Base-by-base conservation (phyloP, 92 coral and sea anemone species). In the Metridium senile region DNA sequence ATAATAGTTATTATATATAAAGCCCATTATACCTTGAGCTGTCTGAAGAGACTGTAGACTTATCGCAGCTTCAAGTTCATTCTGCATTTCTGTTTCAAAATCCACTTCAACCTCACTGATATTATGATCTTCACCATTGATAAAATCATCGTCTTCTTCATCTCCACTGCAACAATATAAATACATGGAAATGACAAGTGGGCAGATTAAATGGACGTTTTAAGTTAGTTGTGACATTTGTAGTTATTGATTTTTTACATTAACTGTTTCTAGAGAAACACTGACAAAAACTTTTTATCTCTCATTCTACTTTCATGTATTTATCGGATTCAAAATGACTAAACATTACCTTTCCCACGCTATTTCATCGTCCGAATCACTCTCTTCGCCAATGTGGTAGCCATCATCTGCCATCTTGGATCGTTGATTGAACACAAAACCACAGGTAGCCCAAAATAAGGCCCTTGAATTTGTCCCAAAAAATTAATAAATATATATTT, bases 11-110 rank as follows among this genome's bases (percentile, higher is more conserved):
- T n/a, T 39, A 39, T 4, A 39, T 4, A 39, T 4, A 39, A 4
- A 39, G 13, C 13, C 1, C 22, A 8, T 9, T 59, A 13, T 25
- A 68, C 72, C 72, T 68, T 39, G 9, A 70, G 17, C 26, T 34
- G 19, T 17, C 8, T 29, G 62, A 72, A 22, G 34, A 21, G 68
- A 68, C 26, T 68, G 57, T 7, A 33, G 29, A 30, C 32, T 21
- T 53, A 90, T 66, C 25, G 80, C 86, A 27, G 88, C 85, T 61
- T 87, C 86, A 29, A 95, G 76, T 26, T 95, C 99, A 67, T 67
- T 57, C 57, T 89, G 86, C 99, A 95, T 95, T 85, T 95, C 99
- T 39, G 87, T 85, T 58, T 87, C 99, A 82, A 95, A 95, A 20
- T 91, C 97, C 85, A 89, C 93, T 54, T 86, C 97, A 61, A 84